Conservation (phyloP, 2,888 invertebrate species). For the Artemia sinica region DNA sequence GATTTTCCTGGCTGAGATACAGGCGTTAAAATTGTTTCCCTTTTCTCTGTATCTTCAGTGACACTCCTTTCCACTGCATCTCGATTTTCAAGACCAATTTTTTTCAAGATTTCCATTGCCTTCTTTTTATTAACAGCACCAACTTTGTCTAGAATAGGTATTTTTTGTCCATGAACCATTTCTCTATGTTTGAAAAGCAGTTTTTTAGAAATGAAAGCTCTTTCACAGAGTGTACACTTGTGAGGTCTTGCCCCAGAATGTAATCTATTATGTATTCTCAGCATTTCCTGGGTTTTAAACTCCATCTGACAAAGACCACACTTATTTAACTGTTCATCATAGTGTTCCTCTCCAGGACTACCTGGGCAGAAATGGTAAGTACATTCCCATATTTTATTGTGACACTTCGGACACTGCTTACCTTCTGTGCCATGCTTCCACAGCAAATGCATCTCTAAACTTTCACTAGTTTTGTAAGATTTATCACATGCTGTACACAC, state of each 20-base stretch:
- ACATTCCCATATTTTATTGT: constrained; percentile 21
- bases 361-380: constrained; percentile 22
- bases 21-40: constrained; percentile 3
- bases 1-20: constrained; percentile 16
- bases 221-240: constrained; percentile 51
- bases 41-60: not conserved
- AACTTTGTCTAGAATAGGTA: not conserved
- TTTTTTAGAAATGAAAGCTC: constrained; percentile 64
- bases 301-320: constrained; percentile 34
- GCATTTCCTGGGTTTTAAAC: constrained; percentile 54
- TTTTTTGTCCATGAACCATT: constrained; percentile 19
- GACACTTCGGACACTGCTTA: constrained; percentile 20
- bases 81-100: not conserved
- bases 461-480: constrained; percentile 22
- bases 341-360: constrained; percentile 9
- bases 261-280: constrained; percentile 66
- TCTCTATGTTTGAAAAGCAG: constrained; percentile 47
- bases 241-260: constrained; percentile 54
- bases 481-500: constrained; percentile 20
- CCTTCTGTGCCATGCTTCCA: constrained; percentile 77
- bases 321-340: constrained; percentile 18
- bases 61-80: not conserved
- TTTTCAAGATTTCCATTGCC: constrained; percentile 2
- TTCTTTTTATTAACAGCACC: not conserved
- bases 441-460: constrained; percentile 50